Conservation (phyloP, 2,113 vertebrate species). For the Heliornis fulica region DNA sequence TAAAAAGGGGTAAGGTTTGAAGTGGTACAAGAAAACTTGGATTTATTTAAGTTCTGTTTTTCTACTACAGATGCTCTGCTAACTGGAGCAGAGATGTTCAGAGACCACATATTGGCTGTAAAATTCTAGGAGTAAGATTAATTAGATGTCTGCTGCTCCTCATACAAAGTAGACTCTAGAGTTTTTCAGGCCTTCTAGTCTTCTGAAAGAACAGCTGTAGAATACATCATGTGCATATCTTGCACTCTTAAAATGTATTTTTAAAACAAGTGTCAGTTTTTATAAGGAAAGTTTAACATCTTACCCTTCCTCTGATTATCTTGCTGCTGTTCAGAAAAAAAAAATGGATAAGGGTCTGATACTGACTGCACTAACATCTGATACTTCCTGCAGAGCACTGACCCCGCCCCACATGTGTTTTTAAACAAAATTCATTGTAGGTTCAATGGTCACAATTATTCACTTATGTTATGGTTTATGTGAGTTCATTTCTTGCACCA, state of each 20-base stretch:
- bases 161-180: conserved; percentile 19
- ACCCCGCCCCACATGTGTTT: conserved; percentile 64
- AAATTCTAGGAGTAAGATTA: conserved; percentile 49
- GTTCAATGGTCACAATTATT: conserved; percentile 52
- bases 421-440: conserved; percentile 32
- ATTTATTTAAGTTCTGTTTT: conserved; percentile 49
- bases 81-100: conserved; percentile 39
- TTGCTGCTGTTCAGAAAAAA: conserved; percentile 41
- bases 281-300: conserved; percentile 25
- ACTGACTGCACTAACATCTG: conserved; percentile 16
- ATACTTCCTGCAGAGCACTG: conserved; percentile 60
- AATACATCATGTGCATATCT: conserved; percentile 30
- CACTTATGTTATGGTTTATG: conserved; percentile 7
- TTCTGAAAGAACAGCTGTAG: conserved; percentile 56
- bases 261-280: conserved; percentile 44
- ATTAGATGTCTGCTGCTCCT: conserved; percentile 58
- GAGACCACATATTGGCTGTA: conserved; percentile 56
- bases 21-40: not conserved
- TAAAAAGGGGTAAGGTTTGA: not conserved
- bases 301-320: conserved; percentile 58
- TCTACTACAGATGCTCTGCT: conserved; percentile 52
- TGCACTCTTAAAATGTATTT: conserved; percentile 25
- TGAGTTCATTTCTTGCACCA: conserved; percentile 27
- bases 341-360: not conserved
- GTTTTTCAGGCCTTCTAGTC: conserved; percentile 28